Evolutionary conservation across 1,140 invertebrate species (phyloP), one percentile per base, ranked within the genome.

Genomic region (Drosophila jambulina): DNA sequence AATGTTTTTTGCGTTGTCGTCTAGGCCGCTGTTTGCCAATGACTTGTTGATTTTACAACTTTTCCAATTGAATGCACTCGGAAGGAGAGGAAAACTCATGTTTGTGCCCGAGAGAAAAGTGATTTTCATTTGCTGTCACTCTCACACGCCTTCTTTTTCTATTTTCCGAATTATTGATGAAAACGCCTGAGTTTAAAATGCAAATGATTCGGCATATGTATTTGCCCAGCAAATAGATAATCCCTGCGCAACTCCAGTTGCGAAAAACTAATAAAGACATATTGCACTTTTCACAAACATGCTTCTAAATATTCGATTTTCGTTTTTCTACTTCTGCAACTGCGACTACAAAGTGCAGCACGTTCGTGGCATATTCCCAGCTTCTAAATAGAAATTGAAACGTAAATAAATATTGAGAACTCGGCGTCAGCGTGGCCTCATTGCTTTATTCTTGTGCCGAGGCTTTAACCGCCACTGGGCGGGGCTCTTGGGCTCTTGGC

Each of bases 1-100:
- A 43, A 60, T 75, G 75, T 85, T 86, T 81, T 65, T 67, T 60
- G 58, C 62, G 67, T 45, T 74, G 72, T 60, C 60, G 76, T 77
- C 84, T 83, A 65, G 69, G 36, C 60, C 45, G 64, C 64, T 86
- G 62, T 88, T 88, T 84, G 74, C 81, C 81, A 81, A 84, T 88
- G 84, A 88, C 84, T 88, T 88, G 85, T 88, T 88, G 85, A 88
- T 88, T 90, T 88, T 88, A 88, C 70, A 90, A 90, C 78, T 90
- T 90, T 88, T 78, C 71, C 85, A 84, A 85, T 90, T 85, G 85
- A 84, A 79, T 75, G 71, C 59, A 51, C 75, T 72, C 29, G 38
- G 56, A 64, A 49, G 76, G 32, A 48, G 42, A 29, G 64, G 54
- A 51, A 27, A 54, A 45, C 36, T 46, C 63, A 51, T 78, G 62